phyloP scores from a whole-genome alignment of 2,888 invertebrate species.

The Rhingia campestris region DNA sequence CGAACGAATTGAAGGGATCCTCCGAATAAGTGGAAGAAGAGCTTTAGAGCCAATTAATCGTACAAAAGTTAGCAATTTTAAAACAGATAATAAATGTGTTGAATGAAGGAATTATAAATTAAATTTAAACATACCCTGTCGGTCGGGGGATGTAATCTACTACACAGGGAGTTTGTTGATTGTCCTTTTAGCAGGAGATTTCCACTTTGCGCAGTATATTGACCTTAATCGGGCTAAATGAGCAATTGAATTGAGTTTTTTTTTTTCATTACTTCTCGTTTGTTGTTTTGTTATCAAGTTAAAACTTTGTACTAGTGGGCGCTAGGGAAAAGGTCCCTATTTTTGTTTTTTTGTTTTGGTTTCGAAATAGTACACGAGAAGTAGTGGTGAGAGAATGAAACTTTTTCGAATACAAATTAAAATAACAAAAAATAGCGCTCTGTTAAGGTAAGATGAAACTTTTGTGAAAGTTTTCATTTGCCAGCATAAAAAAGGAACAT shows the following conservation, averaged over 20 bases:
- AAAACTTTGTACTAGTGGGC: conserved; percentile 11
- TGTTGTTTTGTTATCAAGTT: background rate
- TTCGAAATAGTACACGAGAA: background rate
- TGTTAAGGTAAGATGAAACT: conserved; percentile 24
- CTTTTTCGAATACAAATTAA: background rate
- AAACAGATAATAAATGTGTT: conserved; percentile 42
- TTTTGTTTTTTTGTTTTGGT: background rate
- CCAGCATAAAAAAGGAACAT: background rate
- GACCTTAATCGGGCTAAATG: conserved; percentile 39
- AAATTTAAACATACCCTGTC: conserved; percentile 8
- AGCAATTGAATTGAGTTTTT: conserved; percentile 20
- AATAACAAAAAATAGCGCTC: conserved; percentile 14
- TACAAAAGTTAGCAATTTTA: conserved; percentile 46
- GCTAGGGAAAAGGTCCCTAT: background rate
- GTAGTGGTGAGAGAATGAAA: background rate
- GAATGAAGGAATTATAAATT: conserved; percentile 28
- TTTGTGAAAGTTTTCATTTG: conserved; percentile 18
- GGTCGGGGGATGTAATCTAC: background rate
- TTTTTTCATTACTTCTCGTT: no score
- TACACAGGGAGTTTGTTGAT: background rate
- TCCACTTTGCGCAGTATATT: background rate
- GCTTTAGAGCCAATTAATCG: conserved; percentile 51
- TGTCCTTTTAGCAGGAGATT: background rate
- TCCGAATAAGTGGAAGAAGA: background rate
- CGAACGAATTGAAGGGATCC: conserved; percentile 33